These are phyloP conservation scores for Castor canadensis DNA, from an alignment of 2,113 vertebrate species.

Conservation along the genomic window DNA sequence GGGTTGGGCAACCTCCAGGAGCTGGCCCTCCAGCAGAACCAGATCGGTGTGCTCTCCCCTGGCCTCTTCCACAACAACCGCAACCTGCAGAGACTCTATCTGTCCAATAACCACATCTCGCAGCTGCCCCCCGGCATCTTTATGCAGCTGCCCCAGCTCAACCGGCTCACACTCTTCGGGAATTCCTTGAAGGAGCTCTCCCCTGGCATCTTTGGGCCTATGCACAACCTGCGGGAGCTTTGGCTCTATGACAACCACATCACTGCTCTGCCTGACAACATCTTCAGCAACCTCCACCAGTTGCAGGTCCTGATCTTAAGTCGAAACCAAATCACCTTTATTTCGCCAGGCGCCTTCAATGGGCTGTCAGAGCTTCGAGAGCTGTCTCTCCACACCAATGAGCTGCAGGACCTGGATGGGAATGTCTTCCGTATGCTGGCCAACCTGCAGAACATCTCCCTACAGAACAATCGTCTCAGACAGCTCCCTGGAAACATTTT, in stretches of 20 bases:
- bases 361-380: slow-evolving; percentile 89
- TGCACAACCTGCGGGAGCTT: slow-evolving; percentile 86
- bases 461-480: slow-evolving; percentile 91
- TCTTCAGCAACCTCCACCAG: slow-evolving; percentile 90
- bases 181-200: slow-evolving; percentile 89
- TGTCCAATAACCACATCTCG: slow-evolving; percentile 91
- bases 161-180: slow-evolving; percentile 90
- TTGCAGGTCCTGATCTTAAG: slow-evolving; percentile 91
- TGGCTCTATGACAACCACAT: slow-evolving; percentile 95
- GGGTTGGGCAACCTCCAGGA: slow-evolving; percentile 85
- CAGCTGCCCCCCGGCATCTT: slow-evolving; percentile 89
- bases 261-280: slow-evolving; percentile 82
- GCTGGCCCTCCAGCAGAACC: slow-evolving; percentile 92
- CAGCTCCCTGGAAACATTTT: slow-evolving; percentile 87
- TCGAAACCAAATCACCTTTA: slow-evolving; percentile 87
- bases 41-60: slow-evolving; percentile 83
- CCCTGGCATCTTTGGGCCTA: slow-evolving; percentile 88
- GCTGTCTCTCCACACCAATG: slow-evolving; percentile 92
- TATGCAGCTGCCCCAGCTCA: slow-evolving; percentile 85
- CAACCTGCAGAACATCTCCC: slow-evolving; percentile 90
- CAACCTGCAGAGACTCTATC: slow-evolving; percentile 90
- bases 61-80: slow-evolving; percentile 88
- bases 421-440: slow-evolving; percentile 84
- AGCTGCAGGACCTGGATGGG: slow-evolving; percentile 82
- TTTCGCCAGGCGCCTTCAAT: slow-evolving; percentile 86